Evolutionary conservation across 2,113 vertebrate species (phyloP).

Genomic region (Takifugu flavidus): DNA sequence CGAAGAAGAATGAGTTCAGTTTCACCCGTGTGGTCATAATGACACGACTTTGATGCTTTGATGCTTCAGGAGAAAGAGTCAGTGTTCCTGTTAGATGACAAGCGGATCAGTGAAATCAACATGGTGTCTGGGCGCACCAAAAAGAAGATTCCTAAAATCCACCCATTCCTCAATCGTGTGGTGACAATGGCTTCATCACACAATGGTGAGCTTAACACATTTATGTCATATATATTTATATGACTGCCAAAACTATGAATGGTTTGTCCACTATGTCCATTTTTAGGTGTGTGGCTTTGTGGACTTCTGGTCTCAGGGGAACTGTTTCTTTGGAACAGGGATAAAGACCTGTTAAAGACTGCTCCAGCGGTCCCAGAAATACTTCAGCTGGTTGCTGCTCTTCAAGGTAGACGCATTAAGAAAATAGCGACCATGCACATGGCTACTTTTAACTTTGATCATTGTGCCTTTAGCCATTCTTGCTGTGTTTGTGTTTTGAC

Average conservation of each 20-base stretch:
- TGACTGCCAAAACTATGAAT: background rate
- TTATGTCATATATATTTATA: background rate
- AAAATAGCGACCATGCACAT: background rate
- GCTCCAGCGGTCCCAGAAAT: slow-evolving; percentile 73
- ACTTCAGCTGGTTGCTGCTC: slow-evolving; percentile 63
- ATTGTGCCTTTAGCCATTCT: background rate
- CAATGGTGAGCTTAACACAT: slow-evolving; percentile 73
- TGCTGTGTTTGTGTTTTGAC: slow-evolving; percentile 15
- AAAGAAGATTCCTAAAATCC: slow-evolving; percentile 83
- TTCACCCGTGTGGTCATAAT: background rate
- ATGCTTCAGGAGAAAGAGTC: slow-evolving; percentile 85
- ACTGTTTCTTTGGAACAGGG: slow-evolving; percentile 93
- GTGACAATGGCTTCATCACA: slow-evolving; percentile 80
- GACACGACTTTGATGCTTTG: background rate
- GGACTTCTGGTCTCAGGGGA: slow-evolving; percentile 85
- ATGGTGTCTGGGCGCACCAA: slow-evolving; percentile 85
- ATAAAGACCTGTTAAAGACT: slow-evolving; percentile 83
- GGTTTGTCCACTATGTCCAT: background rate
- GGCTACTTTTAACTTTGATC: background rate
- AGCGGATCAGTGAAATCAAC: slow-evolving; percentile 86
- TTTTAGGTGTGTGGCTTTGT: slow-evolving; percentile 85
- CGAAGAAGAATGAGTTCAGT: background rate
- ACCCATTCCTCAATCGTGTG: slow-evolving; percentile 81
- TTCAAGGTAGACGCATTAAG: slow-evolving; percentile 68
- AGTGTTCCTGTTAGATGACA: slow-evolving; percentile 87